Conservation (phyloP, 1,140 invertebrate species). For the Himalopsyche phryganea region DNA sequence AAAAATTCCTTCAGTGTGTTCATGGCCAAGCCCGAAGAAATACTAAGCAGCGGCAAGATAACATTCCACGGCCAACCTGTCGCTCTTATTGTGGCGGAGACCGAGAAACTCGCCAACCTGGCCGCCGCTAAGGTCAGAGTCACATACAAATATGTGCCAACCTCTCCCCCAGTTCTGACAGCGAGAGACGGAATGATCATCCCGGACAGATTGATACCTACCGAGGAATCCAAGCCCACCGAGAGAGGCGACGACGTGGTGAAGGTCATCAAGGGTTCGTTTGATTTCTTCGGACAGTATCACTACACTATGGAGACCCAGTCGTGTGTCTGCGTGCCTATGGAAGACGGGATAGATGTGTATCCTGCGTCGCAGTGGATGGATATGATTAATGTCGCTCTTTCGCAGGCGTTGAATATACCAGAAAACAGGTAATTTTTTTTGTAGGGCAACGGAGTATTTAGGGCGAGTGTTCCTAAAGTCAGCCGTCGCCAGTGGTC, state of each 20-base stretch:
- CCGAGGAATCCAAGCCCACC: constrained; percentile 38
- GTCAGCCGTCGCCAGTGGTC: too few relatives aligned
- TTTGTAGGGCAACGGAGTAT: background rate
- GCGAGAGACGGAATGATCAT: constrained; percentile 41
- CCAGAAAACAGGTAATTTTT: constrained; percentile 43
- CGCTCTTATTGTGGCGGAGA: constrained; percentile 69
- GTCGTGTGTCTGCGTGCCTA: constrained; percentile 58
- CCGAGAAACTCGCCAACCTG: constrained; percentile 59
- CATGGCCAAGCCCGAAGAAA: constrained; percentile 45
- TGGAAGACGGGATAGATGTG: constrained; percentile 65
- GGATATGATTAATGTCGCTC: constrained; percentile 56
- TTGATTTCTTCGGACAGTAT: constrained; percentile 41
- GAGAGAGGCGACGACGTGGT: constrained; percentile 44
- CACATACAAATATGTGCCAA: constrained; percentile 51
- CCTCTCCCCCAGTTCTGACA: constrained; percentile 40
- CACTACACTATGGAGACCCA: constrained; percentile 59
- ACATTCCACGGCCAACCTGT: constrained; percentile 68
- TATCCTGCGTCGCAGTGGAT: constrained; percentile 64
- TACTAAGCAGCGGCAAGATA: constrained; percentile 54
- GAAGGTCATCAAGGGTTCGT: constrained; percentile 39
- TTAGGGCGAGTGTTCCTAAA: too few relatives aligned
- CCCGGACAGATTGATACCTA: constrained; percentile 37
- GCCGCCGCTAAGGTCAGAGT: constrained; percentile 67
- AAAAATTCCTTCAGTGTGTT: constrained; percentile 53
- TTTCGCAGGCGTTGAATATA: constrained; percentile 56